Evolutionary conservation across 1,140 invertebrate species (phyloP), one percentile per base, ranked within the genome.

Genomic region (Euwallacea fornicatus): DNA sequence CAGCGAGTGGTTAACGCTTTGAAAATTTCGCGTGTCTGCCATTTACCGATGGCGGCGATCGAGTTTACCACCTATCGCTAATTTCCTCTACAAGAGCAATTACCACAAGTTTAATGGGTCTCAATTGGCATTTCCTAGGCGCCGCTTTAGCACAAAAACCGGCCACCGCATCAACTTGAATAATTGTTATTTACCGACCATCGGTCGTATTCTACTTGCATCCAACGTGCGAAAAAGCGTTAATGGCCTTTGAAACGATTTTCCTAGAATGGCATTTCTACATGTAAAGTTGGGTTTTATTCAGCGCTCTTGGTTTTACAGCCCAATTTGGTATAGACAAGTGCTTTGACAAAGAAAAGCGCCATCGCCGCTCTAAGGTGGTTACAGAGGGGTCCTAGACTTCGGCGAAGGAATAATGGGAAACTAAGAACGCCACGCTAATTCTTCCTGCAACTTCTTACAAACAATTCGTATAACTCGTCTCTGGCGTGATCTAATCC

Each of bases 51-150:
- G 21, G 21, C 21, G 44, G 46, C 33, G 63, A 55, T 54, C 50
- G 63, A 33, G 66, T 68, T 68, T 68, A 59, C 66, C 66, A 59
- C 66, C 66, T 59, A 58, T 58, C 15, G 66, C 42, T 60, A 60
- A 68, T 68, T 68, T 68, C 66, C 59, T 59, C 47, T 67, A 59
- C 55, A 44, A 68, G 66, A 44, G 55, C 66, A 68, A 59, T 60
- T 68, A 68, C 43, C 9, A 50, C 65, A 16, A 42, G 43, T 58
- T 42, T 68, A 58, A 68, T 68, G 66, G 42, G 42, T 68, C 44
- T 68, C 66, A 68, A 68, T 59, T 68, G 66, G 66, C 21, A 60
- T 66, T 68, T 68, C 66, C 55, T 58, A 68, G 55, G 66, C 66
- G 55, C 66, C 66, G 66, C 66, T 11, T 10, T 50, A 15, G 7